Percentiles rank a stretch among this genome's conserved stretches.
These are phyloP conservation scores for Formica exsecta DNA, from an alignment of 1,140 invertebrate species.

Conservation along the genomic window DNA sequence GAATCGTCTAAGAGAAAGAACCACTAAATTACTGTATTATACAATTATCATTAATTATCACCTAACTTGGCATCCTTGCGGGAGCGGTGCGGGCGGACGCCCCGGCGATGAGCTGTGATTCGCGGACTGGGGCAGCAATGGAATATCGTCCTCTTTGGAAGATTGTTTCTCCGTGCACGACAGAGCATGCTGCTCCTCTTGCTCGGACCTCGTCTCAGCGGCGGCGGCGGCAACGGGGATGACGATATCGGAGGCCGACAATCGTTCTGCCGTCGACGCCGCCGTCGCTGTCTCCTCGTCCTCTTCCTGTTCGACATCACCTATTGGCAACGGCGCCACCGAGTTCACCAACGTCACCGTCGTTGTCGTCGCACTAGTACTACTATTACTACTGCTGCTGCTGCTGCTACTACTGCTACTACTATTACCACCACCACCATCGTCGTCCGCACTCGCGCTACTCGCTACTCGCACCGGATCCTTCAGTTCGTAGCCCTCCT, in stretches of 20 bases:
- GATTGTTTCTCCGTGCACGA: constrained; percentile 70
- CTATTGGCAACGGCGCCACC: constrained; percentile 24
- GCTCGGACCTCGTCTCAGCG: constrained; percentile 16
- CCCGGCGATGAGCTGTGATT: constrained; percentile 78
- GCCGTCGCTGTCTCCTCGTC: constrained; percentile 62
- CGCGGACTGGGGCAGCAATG: constrained; percentile 71
- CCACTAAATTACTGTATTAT: constrained; percentile 80
- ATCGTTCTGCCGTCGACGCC: constrained; percentile 72
- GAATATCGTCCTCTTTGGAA: constrained; percentile 71
- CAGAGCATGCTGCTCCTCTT: constrained; percentile 50
- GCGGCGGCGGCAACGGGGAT: constrained; percentile 11
- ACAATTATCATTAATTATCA: constrained; percentile 91
- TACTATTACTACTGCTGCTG: constrained; percentile 79
- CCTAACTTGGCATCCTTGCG: constrained; percentile 95
- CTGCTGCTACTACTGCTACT: constrained; percentile 1
- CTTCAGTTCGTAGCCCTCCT: constrained; percentile 90
- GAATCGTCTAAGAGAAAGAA: constrained; percentile 46
- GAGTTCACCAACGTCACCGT: constrained; percentile 80
- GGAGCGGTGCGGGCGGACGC: constrained; percentile 87
- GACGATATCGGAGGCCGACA: constrained; percentile 63
- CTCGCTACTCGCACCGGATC: constrained; percentile 76
- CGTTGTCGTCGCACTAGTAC: constrained; percentile 51
- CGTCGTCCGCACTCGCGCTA: constrained; percentile 51
- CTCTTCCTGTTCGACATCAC: constrained; percentile 70
- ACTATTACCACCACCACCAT: constrained; percentile 82